phyloP scores from a whole-genome alignment of 2,888 invertebrate species.

The Merodon equestris region DNA sequence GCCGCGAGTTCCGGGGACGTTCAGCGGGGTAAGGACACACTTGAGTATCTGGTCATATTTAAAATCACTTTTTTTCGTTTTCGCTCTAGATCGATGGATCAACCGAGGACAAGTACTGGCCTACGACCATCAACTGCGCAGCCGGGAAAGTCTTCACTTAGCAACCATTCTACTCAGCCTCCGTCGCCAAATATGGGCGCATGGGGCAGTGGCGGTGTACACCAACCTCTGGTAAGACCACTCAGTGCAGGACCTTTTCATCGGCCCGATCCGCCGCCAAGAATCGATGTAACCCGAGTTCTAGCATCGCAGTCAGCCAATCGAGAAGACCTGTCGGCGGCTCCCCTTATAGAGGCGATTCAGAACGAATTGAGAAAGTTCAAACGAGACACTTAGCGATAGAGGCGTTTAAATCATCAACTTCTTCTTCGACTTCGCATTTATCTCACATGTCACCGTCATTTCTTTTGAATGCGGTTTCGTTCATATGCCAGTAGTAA shows the following conservation, averaged over 20 bases:
- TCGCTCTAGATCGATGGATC: constrained; percentile 68
- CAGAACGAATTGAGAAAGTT: constrained; percentile 83
- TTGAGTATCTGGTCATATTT: too few relatives aligned
- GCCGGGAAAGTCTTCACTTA: constrained; percentile 74
- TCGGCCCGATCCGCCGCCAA: constrained; percentile 79
- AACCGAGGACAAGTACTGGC: constrained; percentile 71
- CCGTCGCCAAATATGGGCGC: constrained; percentile 79
- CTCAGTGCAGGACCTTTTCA: constrained; percentile 84
- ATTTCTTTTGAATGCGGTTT: constrained; percentile 14
- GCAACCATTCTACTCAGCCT: constrained; percentile 77
- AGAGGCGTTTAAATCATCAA: neutral
- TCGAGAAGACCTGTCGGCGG: constrained; percentile 84
- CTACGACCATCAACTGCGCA: constrained; percentile 78
- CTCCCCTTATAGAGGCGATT: constrained; percentile 91
- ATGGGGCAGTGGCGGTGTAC: constrained; percentile 80
- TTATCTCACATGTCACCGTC: constrained; percentile 3
- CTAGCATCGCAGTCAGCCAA: constrained; percentile 69
- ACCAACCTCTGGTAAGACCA: constrained; percentile 81
- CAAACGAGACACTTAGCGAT: constrained; percentile 72
- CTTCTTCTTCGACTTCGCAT: too few relatives aligned
- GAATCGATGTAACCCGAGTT: constrained; percentile 63
- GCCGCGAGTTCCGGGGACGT: constrained; percentile 77
- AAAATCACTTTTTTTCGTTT: neutral
- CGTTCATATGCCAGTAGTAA: neutral
- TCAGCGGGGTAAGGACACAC: constrained; percentile 74